Percentiles rank a stretch among this genome's conserved stretches.
Evolutionary conservation across 2,888 invertebrate genomes (phyloP).

Genomic region (Poecilus cupreus): DNA sequence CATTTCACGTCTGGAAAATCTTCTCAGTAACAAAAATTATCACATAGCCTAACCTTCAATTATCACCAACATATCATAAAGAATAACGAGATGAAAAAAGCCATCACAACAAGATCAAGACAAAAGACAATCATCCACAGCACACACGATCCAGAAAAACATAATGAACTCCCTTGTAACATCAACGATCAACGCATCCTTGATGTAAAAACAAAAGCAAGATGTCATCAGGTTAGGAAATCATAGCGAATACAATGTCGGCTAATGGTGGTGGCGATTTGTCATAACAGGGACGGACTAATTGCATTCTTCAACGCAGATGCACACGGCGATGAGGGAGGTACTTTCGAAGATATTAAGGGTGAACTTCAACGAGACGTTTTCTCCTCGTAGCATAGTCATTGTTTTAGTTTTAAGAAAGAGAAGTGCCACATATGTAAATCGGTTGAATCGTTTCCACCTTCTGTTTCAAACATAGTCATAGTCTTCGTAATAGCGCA

Average conservation of each 20-base stretch:
- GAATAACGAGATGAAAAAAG: conserved; percentile 10
- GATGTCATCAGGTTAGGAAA: conserved; percentile 54
- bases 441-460: too few relatives aligned
- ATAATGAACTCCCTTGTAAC: conserved; percentile 15
- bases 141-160: conserved; percentile 22
- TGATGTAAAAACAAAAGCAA: conserved; percentile 38
- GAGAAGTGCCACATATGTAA: too few relatives aligned
- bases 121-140: conserved; percentile 19
- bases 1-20: too few relatives aligned
- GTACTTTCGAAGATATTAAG: neutral
- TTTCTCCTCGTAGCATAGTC: too few relatives aligned
- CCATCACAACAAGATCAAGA: conserved; percentile 1
- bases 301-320: conserved; percentile 46
- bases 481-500: too few relatives aligned
- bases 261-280: conserved; percentile 54
- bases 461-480: too few relatives aligned
- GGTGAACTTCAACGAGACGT: too few relatives aligned
- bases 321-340: neutral
- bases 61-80: conserved; percentile 26
- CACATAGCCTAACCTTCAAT: conserved; percentile 5
- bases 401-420: too few relatives aligned
- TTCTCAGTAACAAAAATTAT: neutral
- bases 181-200: conserved; percentile 22
- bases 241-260: conserved; percentile 38
- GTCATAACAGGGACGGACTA: conserved; percentile 51